These are phyloP conservation scores for Scotopteryx bipunctaria DNA, from an alignment of 2,888 invertebrate genomes.

Conservation along the genomic window DNA sequence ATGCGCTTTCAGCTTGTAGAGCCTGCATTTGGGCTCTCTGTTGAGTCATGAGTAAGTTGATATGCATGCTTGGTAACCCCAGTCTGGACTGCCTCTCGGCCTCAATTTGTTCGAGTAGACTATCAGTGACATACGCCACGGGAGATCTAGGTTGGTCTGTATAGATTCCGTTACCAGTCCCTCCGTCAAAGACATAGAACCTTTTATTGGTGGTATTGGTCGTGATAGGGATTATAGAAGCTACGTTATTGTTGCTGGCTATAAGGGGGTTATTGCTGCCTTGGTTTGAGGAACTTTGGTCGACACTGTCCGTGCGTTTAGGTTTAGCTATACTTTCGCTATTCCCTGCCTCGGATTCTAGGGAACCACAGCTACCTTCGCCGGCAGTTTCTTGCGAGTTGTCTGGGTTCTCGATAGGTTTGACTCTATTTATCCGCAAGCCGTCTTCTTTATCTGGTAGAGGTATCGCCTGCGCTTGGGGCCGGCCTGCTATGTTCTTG, in stretches of 20 bases:
- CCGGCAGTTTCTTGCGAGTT: slow-evolving; percentile 69
- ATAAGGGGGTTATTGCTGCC: slow-evolving; percentile 79
- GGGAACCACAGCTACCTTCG: slow-evolving; percentile 77
- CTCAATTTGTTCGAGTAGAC: slow-evolving; percentile 76
- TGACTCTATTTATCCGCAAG: slow-evolving; percentile 53
- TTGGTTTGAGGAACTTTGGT: slow-evolving; percentile 78
- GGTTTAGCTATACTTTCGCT: slow-evolving; percentile 65
- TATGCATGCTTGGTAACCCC: slow-evolving; percentile 79
- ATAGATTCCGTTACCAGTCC: slow-evolving; percentile 60
- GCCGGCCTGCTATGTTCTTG: slow-evolving; percentile 86
- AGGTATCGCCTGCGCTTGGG: slow-evolving; percentile 70
- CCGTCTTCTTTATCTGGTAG: slow-evolving; percentile 65
- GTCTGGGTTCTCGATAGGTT: slow-evolving; percentile 61
- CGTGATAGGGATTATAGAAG: slow-evolving; percentile 73
- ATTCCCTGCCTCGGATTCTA: slow-evolving; percentile 74
- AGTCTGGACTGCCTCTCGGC: slow-evolving; percentile 74
- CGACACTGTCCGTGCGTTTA: slow-evolving; percentile 71
- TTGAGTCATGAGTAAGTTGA: slow-evolving; percentile 73
- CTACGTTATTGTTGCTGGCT: slow-evolving; percentile 74
- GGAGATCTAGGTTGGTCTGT: slow-evolving; percentile 74
- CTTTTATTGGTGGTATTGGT: slow-evolving; percentile 69
- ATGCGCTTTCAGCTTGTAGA: slow-evolving; percentile 54
- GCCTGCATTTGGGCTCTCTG: slow-evolving; percentile 64
- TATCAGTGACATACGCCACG: slow-evolving; percentile 76
- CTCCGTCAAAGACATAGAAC: slow-evolving; percentile 77